These are phyloP conservation scores for Sarcophaga caerulescens DNA, from an alignment of 2,888 invertebrate species.

Conservation along the genomic window DNA sequence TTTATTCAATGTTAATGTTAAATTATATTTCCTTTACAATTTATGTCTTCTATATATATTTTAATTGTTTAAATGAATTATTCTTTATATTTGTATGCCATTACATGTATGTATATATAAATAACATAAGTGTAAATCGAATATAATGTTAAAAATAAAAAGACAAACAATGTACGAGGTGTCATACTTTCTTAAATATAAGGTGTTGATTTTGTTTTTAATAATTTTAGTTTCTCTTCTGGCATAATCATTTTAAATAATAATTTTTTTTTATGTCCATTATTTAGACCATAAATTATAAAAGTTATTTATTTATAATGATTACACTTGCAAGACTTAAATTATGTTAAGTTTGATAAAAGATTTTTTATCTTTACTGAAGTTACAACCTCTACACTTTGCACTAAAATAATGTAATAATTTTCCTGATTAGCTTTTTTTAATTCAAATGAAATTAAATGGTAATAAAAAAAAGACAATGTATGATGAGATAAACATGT, in stretches of 20 bases:
- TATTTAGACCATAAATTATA: not conserved
- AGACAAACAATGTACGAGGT: slow-evolving; percentile 57
- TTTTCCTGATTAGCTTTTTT: slow-evolving; percentile 68
- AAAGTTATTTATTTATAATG: slow-evolving; percentile 8
- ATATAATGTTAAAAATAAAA: slow-evolving; percentile 29
- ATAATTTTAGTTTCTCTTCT: not conserved
- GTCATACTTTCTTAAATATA: slow-evolving; percentile 42
- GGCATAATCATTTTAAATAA: slow-evolving; percentile 10
- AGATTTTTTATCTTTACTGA: slow-evolving; percentile 27
- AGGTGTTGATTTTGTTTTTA: slow-evolving; percentile 23
- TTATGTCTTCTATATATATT: slow-evolving; percentile 30
- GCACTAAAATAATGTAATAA: slow-evolving; percentile 93
- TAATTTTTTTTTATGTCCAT: not conserved
- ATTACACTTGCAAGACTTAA: slow-evolving; percentile 4
- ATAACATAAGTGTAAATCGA: slow-evolving; percentile 23
- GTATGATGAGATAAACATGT: slow-evolving; percentile 11
- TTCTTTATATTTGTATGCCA: not conserved
- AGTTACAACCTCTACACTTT: slow-evolving; percentile 93
- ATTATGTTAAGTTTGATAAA: slow-evolving; percentile 34
- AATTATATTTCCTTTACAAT: slow-evolving; percentile 38
- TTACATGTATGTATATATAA: not conserved
- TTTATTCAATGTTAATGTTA: slow-evolving; percentile 52
- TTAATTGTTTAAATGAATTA: slow-evolving; percentile 15
- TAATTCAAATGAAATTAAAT: slow-evolving; percentile 37
- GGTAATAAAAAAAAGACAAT: slow-evolving; percentile 41